phyloP scores from a whole-genome alignment of 1,140 invertebrate genomes.

The Rhysida immarginata region DNA sequence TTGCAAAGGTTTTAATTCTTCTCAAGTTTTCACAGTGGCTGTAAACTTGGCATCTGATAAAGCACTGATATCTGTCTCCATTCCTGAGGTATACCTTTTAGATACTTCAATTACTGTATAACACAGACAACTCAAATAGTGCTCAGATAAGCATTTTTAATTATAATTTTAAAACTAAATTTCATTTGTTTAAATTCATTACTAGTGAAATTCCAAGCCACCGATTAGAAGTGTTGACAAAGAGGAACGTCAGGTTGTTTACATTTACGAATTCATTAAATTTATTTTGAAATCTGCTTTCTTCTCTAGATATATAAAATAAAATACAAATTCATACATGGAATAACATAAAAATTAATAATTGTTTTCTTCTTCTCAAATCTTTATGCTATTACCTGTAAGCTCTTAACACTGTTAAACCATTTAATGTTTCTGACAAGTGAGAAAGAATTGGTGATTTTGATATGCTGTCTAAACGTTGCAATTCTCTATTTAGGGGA shows the following conservation, averaged over 20 bases:
- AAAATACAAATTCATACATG: too few relatives aligned
- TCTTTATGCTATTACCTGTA: constrained; percentile 29
- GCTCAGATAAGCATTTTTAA: too few relatives aligned
- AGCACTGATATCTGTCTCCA: too few relatives aligned
- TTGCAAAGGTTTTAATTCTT: too few relatives aligned
- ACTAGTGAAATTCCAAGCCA: constrained; percentile 68
- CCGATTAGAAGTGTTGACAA: constrained; percentile 59
- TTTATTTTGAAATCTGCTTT: constrained; percentile 38
- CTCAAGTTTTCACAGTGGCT: too few relatives aligned
- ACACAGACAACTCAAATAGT: too few relatives aligned
- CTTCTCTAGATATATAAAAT: constrained; percentile 14
- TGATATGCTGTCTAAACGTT: constrained; percentile 17
- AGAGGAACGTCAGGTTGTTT: constrained; percentile 57
- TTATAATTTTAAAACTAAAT: too few relatives aligned
- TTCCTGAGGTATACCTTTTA: too few relatives aligned
- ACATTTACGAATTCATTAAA: constrained; percentile 48
- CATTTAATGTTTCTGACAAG: constrained; percentile 50
- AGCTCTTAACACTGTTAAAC: constrained; percentile 50
- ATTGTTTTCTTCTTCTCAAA: constrained; percentile 35
- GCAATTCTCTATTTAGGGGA: neutral
- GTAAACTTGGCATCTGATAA: too few relatives aligned
- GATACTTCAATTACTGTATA: too few relatives aligned
- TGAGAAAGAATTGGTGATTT: constrained; percentile 55
- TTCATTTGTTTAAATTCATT: too few relatives aligned
- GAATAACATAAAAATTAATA: constrained; percentile 8